Evolutionary conservation across 2,888 invertebrate species (phyloP).

Genomic region (Dryobota labecula): DNA sequence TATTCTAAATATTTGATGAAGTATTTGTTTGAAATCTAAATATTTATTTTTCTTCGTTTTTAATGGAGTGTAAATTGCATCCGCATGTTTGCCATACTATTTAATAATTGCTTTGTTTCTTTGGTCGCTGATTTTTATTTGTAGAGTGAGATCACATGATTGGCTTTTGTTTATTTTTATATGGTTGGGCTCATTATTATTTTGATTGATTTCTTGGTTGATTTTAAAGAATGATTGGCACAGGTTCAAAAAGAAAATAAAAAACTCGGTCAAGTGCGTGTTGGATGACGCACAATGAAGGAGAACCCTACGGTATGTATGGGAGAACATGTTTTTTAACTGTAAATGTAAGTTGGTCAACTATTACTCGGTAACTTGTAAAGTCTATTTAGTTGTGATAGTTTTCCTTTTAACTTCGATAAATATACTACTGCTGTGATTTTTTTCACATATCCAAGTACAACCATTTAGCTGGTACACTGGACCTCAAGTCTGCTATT

Average conservation of each 20-base stretch:
- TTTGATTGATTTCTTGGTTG: constrained; percentile 10
- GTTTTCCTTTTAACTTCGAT: no score
- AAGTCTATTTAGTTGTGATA: no score
- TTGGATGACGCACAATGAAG: no score
- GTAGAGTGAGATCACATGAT: constrained; percentile 50
- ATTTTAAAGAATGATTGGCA: constrained; percentile 8
- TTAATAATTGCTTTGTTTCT: constrained; percentile 64
- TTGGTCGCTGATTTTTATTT: constrained; percentile 36
- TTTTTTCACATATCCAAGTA: no score
- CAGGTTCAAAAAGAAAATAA: background rate
- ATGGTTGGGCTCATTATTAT: constrained; percentile 2
- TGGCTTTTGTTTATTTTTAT: constrained; percentile 35
- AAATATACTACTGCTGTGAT: no score
- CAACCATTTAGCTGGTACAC: no score
- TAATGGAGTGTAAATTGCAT: constrained; percentile 66
- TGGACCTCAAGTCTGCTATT: no score
- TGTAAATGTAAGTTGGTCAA: no score
- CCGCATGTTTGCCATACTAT: constrained; percentile 59
- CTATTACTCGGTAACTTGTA: no score
- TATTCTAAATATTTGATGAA: constrained; percentile 59
- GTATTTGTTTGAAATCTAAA: constrained; percentile 57
- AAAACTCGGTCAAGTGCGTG: no score
- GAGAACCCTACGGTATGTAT: no score
- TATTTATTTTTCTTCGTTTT: constrained; percentile 57
- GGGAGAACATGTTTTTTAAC: no score